These are phyloP conservation scores for Dromaius novaehollandiae DNA, from an alignment of 2,113 vertebrate genomes.

Conservation along the genomic window DNA sequence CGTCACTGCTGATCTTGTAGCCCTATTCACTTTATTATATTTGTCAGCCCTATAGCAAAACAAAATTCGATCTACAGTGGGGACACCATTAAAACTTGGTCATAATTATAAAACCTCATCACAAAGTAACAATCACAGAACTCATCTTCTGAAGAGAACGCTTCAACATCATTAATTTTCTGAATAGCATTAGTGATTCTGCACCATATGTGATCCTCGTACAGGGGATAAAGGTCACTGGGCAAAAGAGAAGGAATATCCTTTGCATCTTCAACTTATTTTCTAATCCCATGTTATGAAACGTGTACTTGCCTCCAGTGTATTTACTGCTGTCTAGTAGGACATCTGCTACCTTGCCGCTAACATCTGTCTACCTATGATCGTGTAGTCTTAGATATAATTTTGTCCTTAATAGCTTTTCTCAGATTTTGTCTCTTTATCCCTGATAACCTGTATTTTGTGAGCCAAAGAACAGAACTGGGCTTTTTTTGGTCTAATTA, in stretches of 20 bases:
- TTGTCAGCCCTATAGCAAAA: background rate
- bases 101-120: background rate
- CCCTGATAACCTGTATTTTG: background rate
- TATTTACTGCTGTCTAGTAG: slow-evolving; percentile 59
- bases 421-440: background rate
- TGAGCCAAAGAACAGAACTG: background rate
- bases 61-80: background rate
- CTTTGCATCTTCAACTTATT: background rate
- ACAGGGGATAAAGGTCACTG: background rate
- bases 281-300: background rate
- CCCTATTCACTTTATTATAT: background rate
- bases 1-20: background rate
- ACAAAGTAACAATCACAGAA: background rate
- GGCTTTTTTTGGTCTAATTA: slow-evolving; percentile 31
- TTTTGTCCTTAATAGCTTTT: slow-evolving; percentile 55
- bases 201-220: background rate
- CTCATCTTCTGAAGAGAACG: background rate
- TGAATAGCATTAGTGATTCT: background rate
- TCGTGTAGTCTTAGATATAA: slow-evolving; percentile 17
- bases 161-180: background rate
- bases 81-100: background rate
- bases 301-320: background rate
- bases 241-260: background rate
- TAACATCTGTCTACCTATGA: slow-evolving; percentile 59
- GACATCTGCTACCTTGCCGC: slow-evolving; percentile 61